A percentile compares a stretch with the other conserved stretches of the same genome.
These are phyloP conservation scores for Nansenia antarctica DNA, from an alignment of 2,113 vertebrate genomes.

Conservation along the genomic window DNA sequence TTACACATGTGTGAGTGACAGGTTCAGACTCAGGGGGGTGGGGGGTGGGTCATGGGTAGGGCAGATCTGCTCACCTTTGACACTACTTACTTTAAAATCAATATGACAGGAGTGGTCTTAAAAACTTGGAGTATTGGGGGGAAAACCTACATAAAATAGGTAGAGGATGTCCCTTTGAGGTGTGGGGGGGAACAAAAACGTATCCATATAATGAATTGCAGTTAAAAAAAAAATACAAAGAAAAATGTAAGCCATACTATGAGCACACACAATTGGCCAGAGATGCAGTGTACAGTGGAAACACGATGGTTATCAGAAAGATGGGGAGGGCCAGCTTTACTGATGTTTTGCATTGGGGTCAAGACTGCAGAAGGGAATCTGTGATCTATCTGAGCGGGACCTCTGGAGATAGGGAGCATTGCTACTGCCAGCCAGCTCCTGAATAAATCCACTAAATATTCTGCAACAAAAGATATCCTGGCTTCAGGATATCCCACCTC, in stretches of 20 bases:
- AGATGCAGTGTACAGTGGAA: slow-evolving; percentile 38
- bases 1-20: slow-evolving; percentile 9
- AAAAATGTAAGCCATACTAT: slow-evolving; percentile 46
- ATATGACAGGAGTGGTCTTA: background rate
- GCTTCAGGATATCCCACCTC: background rate
- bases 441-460: slow-evolving; percentile 21
- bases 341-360: slow-evolving; percentile 62
- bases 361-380: slow-evolving; percentile 39
- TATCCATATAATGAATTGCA: slow-evolving; percentile 16
- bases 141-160: background rate
- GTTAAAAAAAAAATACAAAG: slow-evolving; percentile 21
- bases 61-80: background rate
- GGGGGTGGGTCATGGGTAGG: background rate
- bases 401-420: slow-evolving; percentile 30
- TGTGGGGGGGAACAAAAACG: background rate
- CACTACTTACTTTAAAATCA: background rate
- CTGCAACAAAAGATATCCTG: background rate
- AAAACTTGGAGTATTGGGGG: too few relatives aligned
- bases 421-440: slow-evolving; percentile 18
- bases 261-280: slow-evolving; percentile 29
- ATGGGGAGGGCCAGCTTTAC: slow-evolving; percentile 33
- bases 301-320: slow-evolving; percentile 50
- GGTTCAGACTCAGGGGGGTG: background rate
- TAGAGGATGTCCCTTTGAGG: background rate
- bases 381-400: slow-evolving; percentile 46